These are phyloP conservation scores for Pseudoatta argentina DNA, from an alignment of 1,140 invertebrate genomes.

Conservation along the genomic window DNA sequence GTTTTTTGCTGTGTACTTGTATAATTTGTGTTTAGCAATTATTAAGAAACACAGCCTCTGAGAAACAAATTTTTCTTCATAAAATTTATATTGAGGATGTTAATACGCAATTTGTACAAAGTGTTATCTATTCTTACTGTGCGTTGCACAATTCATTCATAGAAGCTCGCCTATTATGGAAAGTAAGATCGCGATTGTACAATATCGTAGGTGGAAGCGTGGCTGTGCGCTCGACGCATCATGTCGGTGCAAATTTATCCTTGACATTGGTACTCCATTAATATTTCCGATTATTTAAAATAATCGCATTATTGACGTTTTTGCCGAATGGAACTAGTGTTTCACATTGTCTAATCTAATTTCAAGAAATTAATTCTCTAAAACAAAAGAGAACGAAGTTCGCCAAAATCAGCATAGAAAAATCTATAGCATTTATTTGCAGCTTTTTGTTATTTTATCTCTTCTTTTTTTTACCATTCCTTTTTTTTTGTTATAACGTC, in stretches of 20 bases:
- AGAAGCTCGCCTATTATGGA: constrained; percentile 31
- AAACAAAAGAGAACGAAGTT: background rate
- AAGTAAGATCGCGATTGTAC: constrained; percentile 28
- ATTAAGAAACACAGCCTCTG: background rate
- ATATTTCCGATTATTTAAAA: constrained; percentile 1
- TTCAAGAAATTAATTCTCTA: background rate
- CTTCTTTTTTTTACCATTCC: background rate
- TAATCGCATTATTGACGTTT: background rate
- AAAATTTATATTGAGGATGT: background rate
- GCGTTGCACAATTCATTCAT: constrained; percentile 4
- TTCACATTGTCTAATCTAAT: background rate
- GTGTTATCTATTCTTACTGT: background rate
- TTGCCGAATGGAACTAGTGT: background rate
- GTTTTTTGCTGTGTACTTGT: background rate
- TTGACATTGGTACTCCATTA: constrained; percentile 41
- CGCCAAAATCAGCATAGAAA: background rate
- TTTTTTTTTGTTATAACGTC: background rate
- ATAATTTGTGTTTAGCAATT: background rate
- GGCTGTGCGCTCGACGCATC: background rate
- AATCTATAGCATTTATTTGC: background rate
- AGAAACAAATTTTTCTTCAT: background rate
- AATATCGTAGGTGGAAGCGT: constrained; percentile 30
- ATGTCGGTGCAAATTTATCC: constrained; percentile 23
- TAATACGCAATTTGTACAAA: background rate
- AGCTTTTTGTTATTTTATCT: background rate